Conservation (phyloP, 2,113 vertebrate species). For the Siphamia tubifer region DNA sequence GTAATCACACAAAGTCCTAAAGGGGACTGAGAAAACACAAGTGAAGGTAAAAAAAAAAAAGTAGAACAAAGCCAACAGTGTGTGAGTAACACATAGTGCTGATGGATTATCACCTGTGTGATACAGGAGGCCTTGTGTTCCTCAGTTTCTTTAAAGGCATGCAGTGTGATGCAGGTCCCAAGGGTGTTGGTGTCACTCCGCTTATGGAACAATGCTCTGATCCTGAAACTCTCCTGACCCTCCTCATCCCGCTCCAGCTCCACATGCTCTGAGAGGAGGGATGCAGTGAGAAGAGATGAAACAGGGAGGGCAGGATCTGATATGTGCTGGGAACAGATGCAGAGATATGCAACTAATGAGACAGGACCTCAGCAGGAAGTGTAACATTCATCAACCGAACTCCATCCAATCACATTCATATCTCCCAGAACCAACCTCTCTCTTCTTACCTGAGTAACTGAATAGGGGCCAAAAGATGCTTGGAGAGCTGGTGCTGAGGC, state of each 20-base stretch:
- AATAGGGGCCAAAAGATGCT: constrained; percentile 75
- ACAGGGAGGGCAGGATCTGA: constrained; percentile 50
- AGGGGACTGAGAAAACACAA: constrained; percentile 57
- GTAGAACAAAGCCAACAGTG: neutral
- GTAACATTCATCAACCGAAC: neutral
- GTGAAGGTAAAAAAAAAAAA: neutral
- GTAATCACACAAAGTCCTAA: constrained; percentile 70
- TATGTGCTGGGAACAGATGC: constrained; percentile 49
- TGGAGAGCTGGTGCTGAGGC: constrained; percentile 42
- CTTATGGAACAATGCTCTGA: constrained; percentile 70
- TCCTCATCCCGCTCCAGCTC: constrained; percentile 40
- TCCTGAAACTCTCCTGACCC: constrained; percentile 36
- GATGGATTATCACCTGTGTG: constrained; percentile 53
- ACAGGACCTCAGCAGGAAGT: neutral
- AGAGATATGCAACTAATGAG: neutral
- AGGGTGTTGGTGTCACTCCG: constrained; percentile 23
- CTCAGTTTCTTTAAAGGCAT: constrained; percentile 77
- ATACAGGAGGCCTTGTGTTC: constrained; percentile 72
- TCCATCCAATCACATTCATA: neutral
- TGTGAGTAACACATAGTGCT: neutral
- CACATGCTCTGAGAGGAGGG: constrained; percentile 69
- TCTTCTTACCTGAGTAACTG: constrained; percentile 68
- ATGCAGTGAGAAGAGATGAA: constrained; percentile 52
- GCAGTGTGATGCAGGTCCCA: constrained; percentile 68
- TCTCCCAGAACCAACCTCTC: neutral